Evolutionary conservation across 2,113 vertebrate genomes (phyloP), one percentile per base, ranked within the genome.

Genomic region (Vireo altiloquus): DNA sequence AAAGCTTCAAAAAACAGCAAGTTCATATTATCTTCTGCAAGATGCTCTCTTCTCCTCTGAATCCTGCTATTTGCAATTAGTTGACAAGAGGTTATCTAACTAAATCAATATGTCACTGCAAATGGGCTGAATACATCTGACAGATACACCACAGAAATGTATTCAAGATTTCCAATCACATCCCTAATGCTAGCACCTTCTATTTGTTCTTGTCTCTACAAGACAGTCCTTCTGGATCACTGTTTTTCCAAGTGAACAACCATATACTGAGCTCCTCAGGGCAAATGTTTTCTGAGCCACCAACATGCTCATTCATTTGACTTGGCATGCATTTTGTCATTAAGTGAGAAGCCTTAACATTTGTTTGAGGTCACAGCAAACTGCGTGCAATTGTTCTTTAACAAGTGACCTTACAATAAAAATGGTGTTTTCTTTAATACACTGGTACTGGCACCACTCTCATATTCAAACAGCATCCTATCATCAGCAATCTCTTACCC

Each of bases 261-360:
- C 53, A 21, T 44, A 93, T 6, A 64, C 57, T 72, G 50, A 69
- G 78, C 53, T 94, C 87, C 94, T 87, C 61, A 17, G 78, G 95
- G 87, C 57, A 91, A 77, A 95, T 47, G 69, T 64, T 76, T 92
- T 79, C 70, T 87, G 17, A 88, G 82, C 70, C 94, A 96, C 70
- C 87, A 96, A 84, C 81, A 44, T 3, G 24, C 53, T 82, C 44
- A 56, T 87, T 96, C 61, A 75, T 91, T 88, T 87, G 61, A 84
- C 78, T 72, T 95, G 82, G 92, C 78, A 85, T 16, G 70, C 53
- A 28, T 79, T 79, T 66, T 90, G 57, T 52, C 69, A 87, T 60
- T 87, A 95, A 94, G 77, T 23, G 57, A 94, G 61, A 91, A 79
- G 82, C 52, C 50, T 82, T 85, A 91, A 56, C 79, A 79, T 61